Conservation (phyloP, 2,888 invertebrate species). For the Chesias legatella region DNA sequence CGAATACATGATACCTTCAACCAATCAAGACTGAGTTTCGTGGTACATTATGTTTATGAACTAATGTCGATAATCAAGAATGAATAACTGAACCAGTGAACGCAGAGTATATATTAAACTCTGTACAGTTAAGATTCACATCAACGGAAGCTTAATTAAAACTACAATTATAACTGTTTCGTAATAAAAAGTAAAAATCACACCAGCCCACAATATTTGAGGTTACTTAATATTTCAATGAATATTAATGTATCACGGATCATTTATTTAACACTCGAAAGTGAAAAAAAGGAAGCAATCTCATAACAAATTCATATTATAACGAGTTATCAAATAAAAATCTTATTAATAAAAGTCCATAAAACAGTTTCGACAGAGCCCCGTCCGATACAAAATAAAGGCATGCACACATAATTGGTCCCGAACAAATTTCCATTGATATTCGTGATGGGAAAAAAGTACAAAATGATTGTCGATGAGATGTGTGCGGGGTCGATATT, state of each 20-base stretch:
- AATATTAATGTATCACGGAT: constrained; percentile 18
- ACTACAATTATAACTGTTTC: constrained; percentile 7
- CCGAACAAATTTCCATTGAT: constrained; percentile 78
- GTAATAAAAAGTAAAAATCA: constrained; percentile 17
- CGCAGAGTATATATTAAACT: too few species aligned
- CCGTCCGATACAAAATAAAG: constrained; percentile 60
- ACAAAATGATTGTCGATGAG: constrained; percentile 71
- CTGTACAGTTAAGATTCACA: neutral
- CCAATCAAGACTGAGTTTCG: too few species aligned
- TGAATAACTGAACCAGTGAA: too few species aligned
- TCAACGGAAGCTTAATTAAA: constrained; percentile 6
- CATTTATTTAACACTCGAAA: constrained; percentile 22
- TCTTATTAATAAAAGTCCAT: constrained; percentile 41
- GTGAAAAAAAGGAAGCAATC: constrained; percentile 25
- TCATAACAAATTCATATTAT: constrained; percentile 27
- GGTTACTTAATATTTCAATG: constrained; percentile 20
- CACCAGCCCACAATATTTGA: constrained; percentile 9
- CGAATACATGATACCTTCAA: too few species aligned
- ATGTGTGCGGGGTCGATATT: constrained; percentile 66
- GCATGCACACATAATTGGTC: constrained; percentile 70
- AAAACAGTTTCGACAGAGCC: constrained; percentile 47
- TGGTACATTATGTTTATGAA: too few species aligned
- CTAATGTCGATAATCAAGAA: too few species aligned
- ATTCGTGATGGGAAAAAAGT: constrained; percentile 78
- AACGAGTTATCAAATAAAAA: constrained; percentile 36